Percentiles rank a stretch among this genome's conserved stretches.
phyloP scores from a whole-genome alignment of 2,797 vertebrate genomes.

The Eidolon dupreanum region DNA sequence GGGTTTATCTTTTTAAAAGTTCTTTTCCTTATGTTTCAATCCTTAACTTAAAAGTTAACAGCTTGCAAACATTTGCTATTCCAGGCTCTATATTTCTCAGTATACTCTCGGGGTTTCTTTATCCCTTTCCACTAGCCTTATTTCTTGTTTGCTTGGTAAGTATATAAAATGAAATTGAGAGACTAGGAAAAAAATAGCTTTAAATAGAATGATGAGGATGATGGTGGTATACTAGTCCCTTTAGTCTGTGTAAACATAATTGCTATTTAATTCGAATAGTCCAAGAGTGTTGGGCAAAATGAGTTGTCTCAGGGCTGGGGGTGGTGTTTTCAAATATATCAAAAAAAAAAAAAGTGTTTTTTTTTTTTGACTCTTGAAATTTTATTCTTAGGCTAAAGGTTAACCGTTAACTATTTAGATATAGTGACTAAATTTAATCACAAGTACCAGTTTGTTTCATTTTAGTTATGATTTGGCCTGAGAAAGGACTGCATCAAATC shows the following conservation, averaged over 20 bases:
- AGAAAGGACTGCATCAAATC: background rate
- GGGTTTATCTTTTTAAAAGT: constrained; percentile 47
- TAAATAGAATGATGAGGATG: background rate
- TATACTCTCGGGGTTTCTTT: constrained; percentile 98
- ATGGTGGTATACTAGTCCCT: background rate
- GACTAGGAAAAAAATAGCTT: background rate
- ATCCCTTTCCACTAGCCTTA: constrained; percentile 97
- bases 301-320: background rate
- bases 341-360: background rate
- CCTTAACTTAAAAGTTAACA: constrained; percentile 88
- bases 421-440: constrained; percentile 12
- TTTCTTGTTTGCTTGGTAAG: constrained; percentile 99
- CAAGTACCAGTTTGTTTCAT: constrained; percentile 24
- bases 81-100: constrained; percentile 99
- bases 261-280: background rate
- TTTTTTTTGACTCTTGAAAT: background rate
- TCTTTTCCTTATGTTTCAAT: constrained; percentile 66
- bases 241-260: background rate
- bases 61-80: constrained; percentile 99
- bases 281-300: background rate
- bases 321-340: background rate
- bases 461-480: constrained; percentile 18
- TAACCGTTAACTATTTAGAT: constrained; percentile 7
- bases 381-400: constrained; percentile 41
- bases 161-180: constrained; percentile 71